These are phyloP conservation scores for Sternarchorhynchus goeldii DNA, from an alignment of 2,797 vertebrate species.

Conservation along the genomic window DNA sequence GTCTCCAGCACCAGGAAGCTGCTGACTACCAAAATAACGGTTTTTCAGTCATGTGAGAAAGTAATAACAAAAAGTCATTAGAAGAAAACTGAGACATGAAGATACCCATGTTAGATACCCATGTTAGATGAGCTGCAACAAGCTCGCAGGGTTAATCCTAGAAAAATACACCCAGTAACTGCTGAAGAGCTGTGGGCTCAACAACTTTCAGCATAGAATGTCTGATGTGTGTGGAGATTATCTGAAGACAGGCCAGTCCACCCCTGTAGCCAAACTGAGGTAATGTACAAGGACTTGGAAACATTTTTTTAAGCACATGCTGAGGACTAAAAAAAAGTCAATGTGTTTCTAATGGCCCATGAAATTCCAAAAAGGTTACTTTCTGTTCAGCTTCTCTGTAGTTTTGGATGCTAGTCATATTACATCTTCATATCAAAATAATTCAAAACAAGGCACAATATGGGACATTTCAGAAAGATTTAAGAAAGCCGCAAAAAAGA, in stretches of 20 bases:
- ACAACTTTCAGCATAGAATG: slow-evolving; percentile 7
- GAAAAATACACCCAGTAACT: slow-evolving; percentile 61
- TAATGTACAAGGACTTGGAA: neutral
- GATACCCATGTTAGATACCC: slow-evolving; percentile 55
- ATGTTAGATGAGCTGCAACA: slow-evolving; percentile 54
- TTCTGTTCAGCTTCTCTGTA: slow-evolving; percentile 15
- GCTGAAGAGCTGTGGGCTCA: slow-evolving; percentile 43
- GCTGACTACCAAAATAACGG: neutral
- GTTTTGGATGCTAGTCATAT: slow-evolving; percentile 8
- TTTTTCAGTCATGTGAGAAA: slow-evolving; percentile 7
- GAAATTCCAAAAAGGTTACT: slow-evolving; percentile 26
- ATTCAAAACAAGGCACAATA: slow-evolving; percentile 13
- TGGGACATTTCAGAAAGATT: slow-evolving; percentile 8
- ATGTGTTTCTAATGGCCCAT: slow-evolving; percentile 28
- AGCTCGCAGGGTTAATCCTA: slow-evolving; percentile 59
- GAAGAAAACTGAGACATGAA: slow-evolving; percentile 40
- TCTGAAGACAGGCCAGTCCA: slow-evolving; percentile 5
- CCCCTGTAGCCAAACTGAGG: slow-evolving; percentile 7
- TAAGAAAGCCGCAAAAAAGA: neutral
- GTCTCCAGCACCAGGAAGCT: neutral
- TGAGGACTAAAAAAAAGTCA: neutral
- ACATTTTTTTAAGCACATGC: neutral
- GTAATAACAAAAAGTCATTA: slow-evolving; percentile 36
- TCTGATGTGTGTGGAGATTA: slow-evolving; percentile 19
- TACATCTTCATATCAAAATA: slow-evolving; percentile 12